Percentiles rank a stretch among this genome's conserved stretches.
Conservation (phyloP, 2,113 vertebrate species). For the Microtus oregoni region DNA sequence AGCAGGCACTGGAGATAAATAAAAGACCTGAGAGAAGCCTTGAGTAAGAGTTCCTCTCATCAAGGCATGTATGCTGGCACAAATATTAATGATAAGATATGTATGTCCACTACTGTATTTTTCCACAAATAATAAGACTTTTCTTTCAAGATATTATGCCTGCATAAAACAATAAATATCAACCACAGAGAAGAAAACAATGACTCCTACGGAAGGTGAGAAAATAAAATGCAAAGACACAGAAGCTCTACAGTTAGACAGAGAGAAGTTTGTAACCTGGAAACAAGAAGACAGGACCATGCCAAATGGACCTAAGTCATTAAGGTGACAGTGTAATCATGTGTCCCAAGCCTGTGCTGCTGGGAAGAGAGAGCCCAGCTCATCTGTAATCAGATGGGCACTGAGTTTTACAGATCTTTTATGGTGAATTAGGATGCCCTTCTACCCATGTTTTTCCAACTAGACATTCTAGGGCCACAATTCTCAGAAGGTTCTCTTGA, state of each 20-base stretch:
- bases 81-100: neutral
- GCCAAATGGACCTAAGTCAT: neutral
- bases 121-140: slow-evolving; percentile 4
- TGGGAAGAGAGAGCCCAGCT: neutral
- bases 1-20: neutral
- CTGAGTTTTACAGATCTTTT: neutral
- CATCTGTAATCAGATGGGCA: neutral
- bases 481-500: neutral
- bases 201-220: neutral
- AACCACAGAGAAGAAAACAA: neutral
- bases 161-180: slow-evolving; percentile 24
- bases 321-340: neutral
- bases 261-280: slow-evolving; percentile 1
- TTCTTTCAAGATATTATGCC: slow-evolving; percentile 10
- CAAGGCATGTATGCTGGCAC: neutral
- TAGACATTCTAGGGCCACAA: neutral
- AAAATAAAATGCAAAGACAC: slow-evolving; percentile 22
- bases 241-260: neutral
- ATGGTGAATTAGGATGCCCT: neutral
- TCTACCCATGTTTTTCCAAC: neutral
- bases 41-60: slow-evolving; percentile 19
- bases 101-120: neutral
- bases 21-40: neutral
- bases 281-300: neutral
- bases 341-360: neutral